A percentile compares a stretch with the other conserved stretches of the same genome.
Conservation (phyloP, 2,888 invertebrate species). For the Encarsia formosa region DNA sequence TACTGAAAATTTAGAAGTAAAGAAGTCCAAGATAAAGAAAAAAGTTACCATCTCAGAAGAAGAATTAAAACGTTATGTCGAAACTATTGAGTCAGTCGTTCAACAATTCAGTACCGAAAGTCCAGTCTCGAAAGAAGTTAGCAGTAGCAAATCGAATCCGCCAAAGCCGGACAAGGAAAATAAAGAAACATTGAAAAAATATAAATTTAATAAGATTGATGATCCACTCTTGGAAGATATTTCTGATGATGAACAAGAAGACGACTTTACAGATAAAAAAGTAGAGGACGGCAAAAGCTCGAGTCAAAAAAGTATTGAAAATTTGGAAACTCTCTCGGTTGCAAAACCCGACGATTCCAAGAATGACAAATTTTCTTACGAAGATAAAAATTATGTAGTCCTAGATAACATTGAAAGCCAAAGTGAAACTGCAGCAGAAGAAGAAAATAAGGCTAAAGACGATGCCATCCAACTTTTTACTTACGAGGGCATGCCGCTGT, state of each 20-base stretch:
- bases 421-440: conserved; percentile 14
- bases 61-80: conserved; percentile 8
- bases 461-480: conserved; percentile 18
- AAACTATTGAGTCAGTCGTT: conserved; percentile 16
- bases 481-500: conserved; percentile 23
- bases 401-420: conserved; percentile 23
- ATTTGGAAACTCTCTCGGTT: background rate
- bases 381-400: no score
- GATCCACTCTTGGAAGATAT: background rate
- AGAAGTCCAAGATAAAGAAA: conserved; percentile 22
- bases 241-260: background rate
- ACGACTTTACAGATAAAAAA: background rate
- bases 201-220: no score
- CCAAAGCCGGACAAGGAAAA: background rate
- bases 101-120: conserved; percentile 2
- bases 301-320: no score
- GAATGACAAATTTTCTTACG: no score
- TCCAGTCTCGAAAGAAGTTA: background rate
- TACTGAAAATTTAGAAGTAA: conserved; percentile 5
- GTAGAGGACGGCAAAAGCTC: no score
- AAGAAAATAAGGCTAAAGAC: conserved; percentile 13
- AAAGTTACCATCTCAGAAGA: conserved; percentile 12
- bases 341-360: no score
- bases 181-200: background rate
- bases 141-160: background rate